Evolutionary conservation across 2,888 invertebrate species (phyloP).

Genomic region (Scaptomyza caliginosa): DNA sequence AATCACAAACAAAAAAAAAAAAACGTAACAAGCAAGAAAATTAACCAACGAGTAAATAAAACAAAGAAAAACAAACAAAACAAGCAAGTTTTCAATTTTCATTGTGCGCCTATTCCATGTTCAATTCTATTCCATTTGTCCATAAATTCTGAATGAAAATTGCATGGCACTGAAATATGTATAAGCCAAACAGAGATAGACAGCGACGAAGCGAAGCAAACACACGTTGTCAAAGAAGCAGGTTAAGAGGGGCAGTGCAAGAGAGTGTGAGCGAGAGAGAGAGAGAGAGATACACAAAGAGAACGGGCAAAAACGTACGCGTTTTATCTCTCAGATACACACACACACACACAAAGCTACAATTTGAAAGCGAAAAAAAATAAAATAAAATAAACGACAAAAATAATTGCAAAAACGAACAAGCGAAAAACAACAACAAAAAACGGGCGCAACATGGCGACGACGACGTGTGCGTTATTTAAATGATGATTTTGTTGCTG

Average conservation of each 20-base stretch:
- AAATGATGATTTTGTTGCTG: constrained; percentile 66
- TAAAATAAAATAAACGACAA: constrained; percentile 31
- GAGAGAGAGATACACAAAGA: not conserved
- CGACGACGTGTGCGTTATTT: constrained; percentile 75
- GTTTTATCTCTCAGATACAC: constrained; percentile 71
- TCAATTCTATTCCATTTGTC: constrained; percentile 71
- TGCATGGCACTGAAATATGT: constrained; percentile 65
- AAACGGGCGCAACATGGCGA: constrained; percentile 67
- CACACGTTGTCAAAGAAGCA: no score
- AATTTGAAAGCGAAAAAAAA: constrained; percentile 54
- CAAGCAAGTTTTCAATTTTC: constrained; percentile 62
- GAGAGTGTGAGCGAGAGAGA: not conserved
- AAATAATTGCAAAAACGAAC: constrained; percentile 70
- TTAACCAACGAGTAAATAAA: constrained; percentile 1
- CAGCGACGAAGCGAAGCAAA: no score
- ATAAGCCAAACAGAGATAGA: constrained; percentile 34
- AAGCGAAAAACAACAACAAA: constrained; percentile 33
- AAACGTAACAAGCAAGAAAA: constrained; percentile 36
- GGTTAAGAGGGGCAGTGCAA: no score
- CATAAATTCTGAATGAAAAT: constrained; percentile 77
- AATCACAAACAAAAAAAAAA: constrained; percentile 12
- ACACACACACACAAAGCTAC: constrained; percentile 36
- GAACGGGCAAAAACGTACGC: constrained; percentile 46
- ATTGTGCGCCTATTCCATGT: constrained; percentile 67
- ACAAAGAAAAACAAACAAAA: constrained; percentile 1